Conservation (phyloP, 2,888 invertebrate species). For the Allolobophora icterica region DNA sequence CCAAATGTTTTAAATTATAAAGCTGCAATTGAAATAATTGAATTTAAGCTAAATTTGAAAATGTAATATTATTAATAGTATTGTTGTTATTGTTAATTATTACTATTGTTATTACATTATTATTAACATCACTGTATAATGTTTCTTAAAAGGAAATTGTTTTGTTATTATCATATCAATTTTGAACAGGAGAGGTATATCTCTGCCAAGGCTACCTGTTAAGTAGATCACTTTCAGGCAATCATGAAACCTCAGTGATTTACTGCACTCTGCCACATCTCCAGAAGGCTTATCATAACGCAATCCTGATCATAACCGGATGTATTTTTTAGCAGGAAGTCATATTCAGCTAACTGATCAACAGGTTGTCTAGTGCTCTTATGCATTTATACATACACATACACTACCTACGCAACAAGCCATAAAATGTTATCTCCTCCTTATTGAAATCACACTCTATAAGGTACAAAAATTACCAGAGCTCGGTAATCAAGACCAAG, state of each 20-base stretch:
- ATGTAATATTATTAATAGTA: not conserved
- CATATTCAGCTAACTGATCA: not conserved
- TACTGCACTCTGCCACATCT: not conserved
- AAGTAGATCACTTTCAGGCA: not conserved
- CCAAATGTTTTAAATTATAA: not conserved
- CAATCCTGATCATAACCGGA: not conserved
- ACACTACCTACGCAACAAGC: not conserved
- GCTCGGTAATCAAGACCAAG: not conserved
- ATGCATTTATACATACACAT: not conserved
- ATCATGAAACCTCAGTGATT: not conserved
- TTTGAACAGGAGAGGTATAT: not conserved
- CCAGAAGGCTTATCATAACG: not conserved
- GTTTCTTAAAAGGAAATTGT: not conserved
- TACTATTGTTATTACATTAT: not conserved
- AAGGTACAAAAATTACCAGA: not conserved
- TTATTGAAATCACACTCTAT: not conserved
- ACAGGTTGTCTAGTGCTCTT: not conserved
- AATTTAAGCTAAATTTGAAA: not conserved
- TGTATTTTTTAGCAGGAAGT: constrained; percentile 10
- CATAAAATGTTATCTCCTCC: not conserved
- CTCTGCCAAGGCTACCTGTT: not conserved
- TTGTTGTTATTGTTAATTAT: not conserved
- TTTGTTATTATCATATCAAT: not conserved
- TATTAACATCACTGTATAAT: not conserved
- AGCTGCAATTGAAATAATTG: not conserved